These are phyloP conservation scores for Pollenia labialis DNA, from an alignment of 2,888 invertebrate species.

Conservation along the genomic window DNA sequence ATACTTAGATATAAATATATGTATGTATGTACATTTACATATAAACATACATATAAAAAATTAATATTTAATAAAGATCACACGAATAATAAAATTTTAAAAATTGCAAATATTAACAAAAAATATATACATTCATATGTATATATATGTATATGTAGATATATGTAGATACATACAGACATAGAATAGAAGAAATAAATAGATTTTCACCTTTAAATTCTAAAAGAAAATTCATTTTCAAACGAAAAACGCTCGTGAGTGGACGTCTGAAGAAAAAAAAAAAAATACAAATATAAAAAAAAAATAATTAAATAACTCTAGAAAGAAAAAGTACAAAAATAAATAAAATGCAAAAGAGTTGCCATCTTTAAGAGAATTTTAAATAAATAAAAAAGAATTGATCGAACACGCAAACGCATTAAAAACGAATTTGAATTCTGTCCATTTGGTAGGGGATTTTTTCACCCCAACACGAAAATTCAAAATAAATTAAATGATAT, in stretches of 20 bases:
- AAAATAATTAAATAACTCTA: constrained; percentile 5
- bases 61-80: constrained; percentile 1
- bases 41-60: background rate
- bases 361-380: constrained; percentile 13
- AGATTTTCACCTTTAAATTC: constrained; percentile 62
- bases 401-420: background rate
- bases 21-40: background rate
- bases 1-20: background rate
- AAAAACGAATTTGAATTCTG: background rate
- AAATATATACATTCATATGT: background rate
- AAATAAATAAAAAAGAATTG: background rate
- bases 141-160: background rate
- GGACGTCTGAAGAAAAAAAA: constrained; percentile 76
- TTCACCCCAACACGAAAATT: constrained; percentile 21
- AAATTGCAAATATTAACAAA: background rate
- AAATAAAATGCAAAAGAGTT: constrained; percentile 31
- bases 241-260: constrained; percentile 80
- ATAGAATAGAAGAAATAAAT: constrained; percentile 50
- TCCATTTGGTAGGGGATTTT: background rate
- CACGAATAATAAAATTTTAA: background rate
- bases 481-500: background rate
- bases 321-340: background rate
- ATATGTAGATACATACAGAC: constrained; percentile 17
- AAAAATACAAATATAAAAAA: constrained; percentile 15
- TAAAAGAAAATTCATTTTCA: constrained; percentile 79